Base-by-base conservation (phyloP, 2,113 vertebrate genomes). In the Meriones unguiculatus region DNA sequence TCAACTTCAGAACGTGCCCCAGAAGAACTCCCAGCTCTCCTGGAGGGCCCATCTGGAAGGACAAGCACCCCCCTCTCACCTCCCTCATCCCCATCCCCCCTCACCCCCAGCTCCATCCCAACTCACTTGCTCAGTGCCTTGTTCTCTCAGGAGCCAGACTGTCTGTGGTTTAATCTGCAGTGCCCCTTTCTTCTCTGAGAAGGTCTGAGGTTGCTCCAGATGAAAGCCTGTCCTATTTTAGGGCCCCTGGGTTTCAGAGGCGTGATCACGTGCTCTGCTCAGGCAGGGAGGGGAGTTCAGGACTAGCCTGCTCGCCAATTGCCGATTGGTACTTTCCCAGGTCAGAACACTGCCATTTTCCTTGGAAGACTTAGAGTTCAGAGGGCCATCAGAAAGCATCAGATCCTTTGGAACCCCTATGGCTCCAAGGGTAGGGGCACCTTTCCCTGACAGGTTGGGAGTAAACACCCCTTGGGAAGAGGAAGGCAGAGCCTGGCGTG, bases 391-490 rank as follows among this genome's bases (percentile, higher is more conserved):
- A 6, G 65, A 38, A 52, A 62, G 5, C 89, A 28, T 3, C 0
- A 15, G 81, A 65, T 0, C 30, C 4, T 38, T 46, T 20, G 20
- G 69, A 65, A 32, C 4, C 13, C 64, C 7, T 0, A 7, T 81
- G 75, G 62, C 14, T 13, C 28, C 3, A 30, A 24, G 25, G 0
- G 10, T 38, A 54, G 22, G 7, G 25, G 5, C 35, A 7, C 59
- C 35, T 80, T 75, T 62, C 22, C 59, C n/a, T 87, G 32, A 77
- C 38, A 73, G n/a, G 41, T 8, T 11, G 32, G 32, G 62, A 57
- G 13, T 0, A 24, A 80, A 30, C 9, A 18, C 57, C 24, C 4
- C 67, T 50, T 2, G 0, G 72, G 4, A n/a, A 46, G 2, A 15
- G 25, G 11, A 75, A 52, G 0, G 3, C 22, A 5, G 18, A 62